Evolutionary conservation across 1,140 invertebrate genomes (phyloP), one percentile per base, ranked within the genome.

Genomic region (Neodiprion virginianus): DNA sequence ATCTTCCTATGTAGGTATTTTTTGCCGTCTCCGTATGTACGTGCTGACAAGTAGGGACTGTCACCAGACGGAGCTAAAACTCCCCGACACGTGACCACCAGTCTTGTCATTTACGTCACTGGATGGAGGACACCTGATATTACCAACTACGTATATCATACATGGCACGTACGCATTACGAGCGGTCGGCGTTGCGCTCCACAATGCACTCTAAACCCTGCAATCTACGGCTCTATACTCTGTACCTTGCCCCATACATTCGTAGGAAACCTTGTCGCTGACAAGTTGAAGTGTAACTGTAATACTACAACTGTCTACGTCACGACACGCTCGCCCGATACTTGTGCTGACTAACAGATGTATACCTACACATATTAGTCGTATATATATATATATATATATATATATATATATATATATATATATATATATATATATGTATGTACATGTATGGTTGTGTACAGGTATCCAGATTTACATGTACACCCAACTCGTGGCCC

Each of bases 41-140:
- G 53, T 61, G 53, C n/a, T 17, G 53, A 61, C 53, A 17, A 40
- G 28, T 40, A 40, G 28, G 28, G 28, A 61, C n/a, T 61, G 28
- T 40, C 11, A 61, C 53, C 11, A 61, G 53, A 61, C 53, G 53
- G 53, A 61, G 53, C n/a, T 7, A 17, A 61, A 61, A 61, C 53
- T 61, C 53, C 4, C 53, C n/a, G 53, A 8, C 53, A 61, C 53
- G 53, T 61, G n/a, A 61, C 53, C 5, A 17, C 53, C 28, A 40
- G 28, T 61, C 53, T 61, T 17, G 53, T 61, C 53, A 61, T 61
- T 61, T 61, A 61, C 53, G 53, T 61, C 53, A 61, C n/a, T 61
- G 53, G 53, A 12, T 12, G 53, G 53, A 61, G n/a, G 53, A 61
- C 53, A 61, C 53, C 53, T 61, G 53, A 61, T 61, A 61, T 61